Evolutionary conservation across 2,888 invertebrate genomes (phyloP).

Genomic region (Sericinus montela): DNA sequence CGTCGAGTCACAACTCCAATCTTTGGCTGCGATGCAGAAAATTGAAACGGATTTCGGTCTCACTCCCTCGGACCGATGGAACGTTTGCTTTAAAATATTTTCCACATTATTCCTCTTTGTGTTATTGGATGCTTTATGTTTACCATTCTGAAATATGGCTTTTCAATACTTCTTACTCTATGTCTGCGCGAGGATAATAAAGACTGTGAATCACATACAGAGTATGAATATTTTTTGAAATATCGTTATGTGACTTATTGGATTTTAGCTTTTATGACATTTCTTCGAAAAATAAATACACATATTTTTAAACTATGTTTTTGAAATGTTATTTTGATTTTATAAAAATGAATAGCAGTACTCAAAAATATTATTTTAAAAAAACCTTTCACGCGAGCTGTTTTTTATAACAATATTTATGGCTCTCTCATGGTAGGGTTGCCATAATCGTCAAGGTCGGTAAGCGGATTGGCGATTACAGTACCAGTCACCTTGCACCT

Average conservation of each 20-base stretch:
- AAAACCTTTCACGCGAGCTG: too few species aligned
- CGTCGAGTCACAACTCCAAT: slow-evolving; percentile 46
- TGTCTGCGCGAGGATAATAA: neutral
- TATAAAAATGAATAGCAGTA: too few species aligned
- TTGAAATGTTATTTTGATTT: too few species aligned
- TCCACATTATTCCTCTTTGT: slow-evolving; percentile 7
- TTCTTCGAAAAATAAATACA: neutral
- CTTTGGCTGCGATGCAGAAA: slow-evolving; percentile 51
- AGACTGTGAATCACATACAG: neutral
- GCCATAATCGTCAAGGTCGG: too few species aligned
- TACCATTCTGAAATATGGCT: slow-evolving; percentile 9
- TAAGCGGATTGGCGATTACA: too few species aligned
- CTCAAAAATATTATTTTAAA: too few species aligned
- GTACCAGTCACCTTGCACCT: too few species aligned
- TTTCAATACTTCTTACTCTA: slow-evolving; percentile 9
- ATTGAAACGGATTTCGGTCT: slow-evolving; percentile 44
- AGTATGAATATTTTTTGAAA: neutral
- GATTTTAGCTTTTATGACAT: neutral
- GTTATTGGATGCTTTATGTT: slow-evolving; percentile 1
- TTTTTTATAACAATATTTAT: too few species aligned
- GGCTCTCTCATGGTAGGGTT: too few species aligned
- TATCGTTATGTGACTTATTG: neutral
- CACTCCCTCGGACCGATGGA: slow-evolving; percentile 25
- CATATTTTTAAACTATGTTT: too few species aligned
- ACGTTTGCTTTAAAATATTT: slow-evolving; percentile 13